phyloP scores from a whole-genome alignment of 2,797 vertebrate genomes.

The Acipenser ruthenus region DNA sequence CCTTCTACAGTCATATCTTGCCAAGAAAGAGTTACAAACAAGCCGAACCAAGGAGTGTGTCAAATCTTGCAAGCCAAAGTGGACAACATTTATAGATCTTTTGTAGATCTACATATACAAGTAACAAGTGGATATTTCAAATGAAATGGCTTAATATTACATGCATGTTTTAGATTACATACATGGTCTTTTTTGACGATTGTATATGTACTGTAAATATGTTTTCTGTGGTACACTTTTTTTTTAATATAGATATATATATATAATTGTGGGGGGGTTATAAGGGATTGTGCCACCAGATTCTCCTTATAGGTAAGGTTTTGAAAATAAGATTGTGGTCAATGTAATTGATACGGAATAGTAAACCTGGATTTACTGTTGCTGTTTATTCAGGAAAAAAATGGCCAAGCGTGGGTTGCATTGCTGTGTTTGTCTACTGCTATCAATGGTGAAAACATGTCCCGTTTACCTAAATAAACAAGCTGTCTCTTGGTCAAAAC shows the following conservation, averaged over 20 bases:
- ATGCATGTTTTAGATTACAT: conserved; percentile 58
- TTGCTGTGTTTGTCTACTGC: conserved; percentile 44
- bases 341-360: too few relatives aligned
- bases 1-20: neutral
- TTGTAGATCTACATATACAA: conserved; percentile 51
- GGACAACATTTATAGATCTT: conserved; percentile 59
- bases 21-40: conserved; percentile 1
- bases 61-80: conserved; percentile 52
- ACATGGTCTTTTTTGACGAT: conserved; percentile 60
- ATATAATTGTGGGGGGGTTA: conserved; percentile 35
- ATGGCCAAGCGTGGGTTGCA: conserved; percentile 17
- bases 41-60: conserved; percentile 19
- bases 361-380: too few relatives aligned
- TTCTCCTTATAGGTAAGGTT: conserved; percentile 25
- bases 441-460: too few relatives aligned
- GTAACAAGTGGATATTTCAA: conserved; percentile 59
- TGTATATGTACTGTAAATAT: conserved; percentile 75
- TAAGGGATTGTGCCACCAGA: conserved; percentile 37
- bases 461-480: too few relatives aligned
- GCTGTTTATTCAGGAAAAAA: too few relatives aligned
- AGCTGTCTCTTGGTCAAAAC: too few relatives aligned
- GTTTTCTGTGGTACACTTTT: conserved; percentile 51
- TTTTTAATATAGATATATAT: conserved; percentile 7
- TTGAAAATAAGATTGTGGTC: too few relatives aligned
- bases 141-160: conserved; percentile 59